Conservation (phyloP, 1,140 invertebrate genomes). For the Episyrphus balteatus region DNA sequence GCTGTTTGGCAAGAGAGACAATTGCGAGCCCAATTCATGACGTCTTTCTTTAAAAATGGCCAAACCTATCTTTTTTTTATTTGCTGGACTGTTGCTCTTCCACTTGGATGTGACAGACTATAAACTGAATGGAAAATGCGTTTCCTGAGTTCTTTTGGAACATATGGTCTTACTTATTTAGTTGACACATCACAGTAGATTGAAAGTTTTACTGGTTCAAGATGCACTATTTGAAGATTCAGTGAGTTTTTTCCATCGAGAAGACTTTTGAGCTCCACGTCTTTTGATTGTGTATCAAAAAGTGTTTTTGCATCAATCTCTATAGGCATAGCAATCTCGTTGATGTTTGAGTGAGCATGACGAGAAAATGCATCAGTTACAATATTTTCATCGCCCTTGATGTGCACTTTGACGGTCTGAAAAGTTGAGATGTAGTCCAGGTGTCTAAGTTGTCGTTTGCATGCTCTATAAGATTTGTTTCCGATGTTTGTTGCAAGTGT, state of each 20-base stretch:
- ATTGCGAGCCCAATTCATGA: too few relatives aligned
- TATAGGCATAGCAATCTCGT: slow-evolving; percentile 3
- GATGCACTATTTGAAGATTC: not conserved
- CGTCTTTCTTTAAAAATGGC: not conserved
- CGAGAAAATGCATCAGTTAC: slow-evolving; percentile 19
- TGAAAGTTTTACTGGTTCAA: not conserved
- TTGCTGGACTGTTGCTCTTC: not conserved
- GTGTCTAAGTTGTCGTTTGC: too few relatives aligned
- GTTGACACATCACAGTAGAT: not conserved
- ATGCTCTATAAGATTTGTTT: too few relatives aligned
- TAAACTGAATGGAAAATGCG: not conserved
- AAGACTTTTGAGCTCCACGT: not conserved
- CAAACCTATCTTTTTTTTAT: not conserved
- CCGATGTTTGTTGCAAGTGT: too few relatives aligned
- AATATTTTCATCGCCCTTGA: slow-evolving; percentile 17
- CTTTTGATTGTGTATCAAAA: not conserved
- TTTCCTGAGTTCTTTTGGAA: not conserved
- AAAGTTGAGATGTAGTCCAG: slow-evolving; percentile 7
- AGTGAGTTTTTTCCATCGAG: not conserved
- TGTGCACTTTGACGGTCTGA: slow-evolving; percentile 14
- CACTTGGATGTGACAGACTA: not conserved
- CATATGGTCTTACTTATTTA: not conserved
- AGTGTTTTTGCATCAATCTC: too few relatives aligned
- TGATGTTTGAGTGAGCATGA: not conserved
- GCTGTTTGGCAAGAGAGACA: too few relatives aligned